Percentiles rank a stretch among this genome's conserved stretches.
Evolutionary conservation across 2,113 vertebrate genomes (phyloP).

Genomic region (Dicaeum eximium): DNA sequence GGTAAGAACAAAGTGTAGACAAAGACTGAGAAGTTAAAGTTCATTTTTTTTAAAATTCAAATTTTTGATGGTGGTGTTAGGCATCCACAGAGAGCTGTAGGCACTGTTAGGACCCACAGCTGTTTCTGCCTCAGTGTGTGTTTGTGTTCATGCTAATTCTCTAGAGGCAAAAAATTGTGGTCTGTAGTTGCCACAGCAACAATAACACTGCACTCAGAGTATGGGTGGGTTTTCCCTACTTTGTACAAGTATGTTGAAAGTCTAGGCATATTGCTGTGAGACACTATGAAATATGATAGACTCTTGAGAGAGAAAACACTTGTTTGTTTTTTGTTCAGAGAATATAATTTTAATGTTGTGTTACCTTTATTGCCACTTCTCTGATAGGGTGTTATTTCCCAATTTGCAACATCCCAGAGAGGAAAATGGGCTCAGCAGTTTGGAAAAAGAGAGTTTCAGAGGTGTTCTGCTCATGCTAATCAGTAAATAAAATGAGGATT

Average conservation of each 20-base stretch:
- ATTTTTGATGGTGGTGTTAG: not conserved
- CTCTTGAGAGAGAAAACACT: not conserved
- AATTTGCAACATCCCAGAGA: not conserved
- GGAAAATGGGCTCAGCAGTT: not conserved
- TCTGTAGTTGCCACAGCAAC: slow-evolving; percentile 33
- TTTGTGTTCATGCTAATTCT: not conserved
- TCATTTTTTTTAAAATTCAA: not conserved
- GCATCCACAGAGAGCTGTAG: not conserved
- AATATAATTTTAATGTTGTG: not conserved
- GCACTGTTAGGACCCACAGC: not conserved
- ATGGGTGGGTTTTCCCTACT: not conserved
- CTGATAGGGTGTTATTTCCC: not conserved
- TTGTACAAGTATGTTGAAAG: not conserved
- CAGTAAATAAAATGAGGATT: not conserved
- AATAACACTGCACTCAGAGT: not conserved
- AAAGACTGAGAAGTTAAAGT: not conserved
- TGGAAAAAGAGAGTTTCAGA: not conserved
- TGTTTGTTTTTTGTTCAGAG: not conserved
- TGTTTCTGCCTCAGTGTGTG: not conserved
- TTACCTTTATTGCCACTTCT: not conserved
- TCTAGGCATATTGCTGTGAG: not conserved
- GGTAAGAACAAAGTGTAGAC: not conserved
- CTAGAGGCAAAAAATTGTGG: not conserved
- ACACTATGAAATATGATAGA: not conserved
- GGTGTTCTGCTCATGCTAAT: not conserved